Evolutionary conservation across 2,797 vertebrate species (phyloP).

Genomic region (Nannoperca obscura): DNA sequence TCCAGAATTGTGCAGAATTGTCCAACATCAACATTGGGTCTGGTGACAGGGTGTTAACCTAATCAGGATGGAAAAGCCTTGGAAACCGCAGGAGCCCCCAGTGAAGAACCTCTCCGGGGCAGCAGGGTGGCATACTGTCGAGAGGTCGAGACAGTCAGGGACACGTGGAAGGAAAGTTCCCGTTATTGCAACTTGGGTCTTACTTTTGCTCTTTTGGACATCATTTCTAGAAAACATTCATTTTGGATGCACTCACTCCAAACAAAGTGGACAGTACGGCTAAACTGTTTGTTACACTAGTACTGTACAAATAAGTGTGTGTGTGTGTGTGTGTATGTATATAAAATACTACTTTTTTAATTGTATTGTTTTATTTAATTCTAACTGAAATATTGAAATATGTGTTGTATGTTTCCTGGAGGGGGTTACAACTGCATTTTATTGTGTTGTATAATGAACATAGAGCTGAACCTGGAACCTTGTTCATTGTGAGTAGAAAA

Average conservation of each 20-base stretch:
- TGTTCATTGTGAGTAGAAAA: neutral
- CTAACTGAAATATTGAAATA: neutral
- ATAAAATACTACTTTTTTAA: too few relatives aligned
- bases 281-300: neutral
- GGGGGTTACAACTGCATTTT: too few relatives aligned
- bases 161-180: neutral
- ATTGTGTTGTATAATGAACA: too few relatives aligned
- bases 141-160: neutral
- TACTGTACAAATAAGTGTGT: neutral
- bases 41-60: neutral
- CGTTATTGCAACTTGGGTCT: neutral
- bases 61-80: slow-evolving; percentile 12
- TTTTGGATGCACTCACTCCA: neutral
- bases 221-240: neutral
- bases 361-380: neutral
- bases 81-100: neutral
- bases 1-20: neutral
- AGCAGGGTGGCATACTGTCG: neutral
- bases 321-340: too few relatives aligned
- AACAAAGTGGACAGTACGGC: neutral
- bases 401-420: too few relatives aligned
- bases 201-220: neutral
- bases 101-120: neutral
- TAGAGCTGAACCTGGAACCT: too few relatives aligned
- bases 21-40: neutral